Evolutionary conservation across 2,888 invertebrate species (phyloP).

Genomic region (Anarsia innoxiella): DNA sequence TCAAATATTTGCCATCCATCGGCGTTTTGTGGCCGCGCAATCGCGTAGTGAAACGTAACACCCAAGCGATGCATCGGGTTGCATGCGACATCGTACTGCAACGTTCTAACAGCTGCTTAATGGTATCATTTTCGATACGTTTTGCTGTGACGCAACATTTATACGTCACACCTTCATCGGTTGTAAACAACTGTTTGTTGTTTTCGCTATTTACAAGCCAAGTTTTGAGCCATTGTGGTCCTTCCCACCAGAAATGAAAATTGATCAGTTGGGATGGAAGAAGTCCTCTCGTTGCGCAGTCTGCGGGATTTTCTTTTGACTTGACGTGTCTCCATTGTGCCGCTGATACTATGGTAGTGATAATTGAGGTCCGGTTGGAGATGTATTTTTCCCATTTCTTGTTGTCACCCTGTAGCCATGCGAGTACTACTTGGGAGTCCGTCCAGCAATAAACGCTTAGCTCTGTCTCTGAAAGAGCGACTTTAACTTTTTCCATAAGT

Average conservation of each 20-base stretch:
- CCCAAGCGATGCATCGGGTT: constrained; percentile 1
- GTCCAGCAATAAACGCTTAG: constrained; percentile 4
- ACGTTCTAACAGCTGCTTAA: background rate
- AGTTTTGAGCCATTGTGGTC: background rate
- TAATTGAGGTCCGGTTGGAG: background rate
- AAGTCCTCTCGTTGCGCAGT: background rate
- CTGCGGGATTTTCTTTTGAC: too few species aligned
- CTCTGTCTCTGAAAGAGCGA: background rate
- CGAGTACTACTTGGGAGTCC: constrained; percentile 4
- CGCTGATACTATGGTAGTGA: background rate
- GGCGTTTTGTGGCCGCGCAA: background rate
- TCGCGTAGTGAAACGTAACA: background rate
- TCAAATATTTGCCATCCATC: background rate
- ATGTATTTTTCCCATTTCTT: background rate
- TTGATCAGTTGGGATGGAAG: background rate
- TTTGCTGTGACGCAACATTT: background rate
- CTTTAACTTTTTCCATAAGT: background rate
- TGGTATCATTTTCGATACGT: background rate
- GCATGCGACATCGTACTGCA: background rate
- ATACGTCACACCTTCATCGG: background rate
- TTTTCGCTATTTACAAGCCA: background rate
- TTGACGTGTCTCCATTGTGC: background rate
- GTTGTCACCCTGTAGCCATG: background rate
- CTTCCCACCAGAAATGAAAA: too few species aligned
- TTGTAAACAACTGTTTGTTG: background rate